These are phyloP conservation scores for Xanthia icteritia DNA, from an alignment of 2,888 invertebrate genomes.

Conservation along the genomic window DNA sequence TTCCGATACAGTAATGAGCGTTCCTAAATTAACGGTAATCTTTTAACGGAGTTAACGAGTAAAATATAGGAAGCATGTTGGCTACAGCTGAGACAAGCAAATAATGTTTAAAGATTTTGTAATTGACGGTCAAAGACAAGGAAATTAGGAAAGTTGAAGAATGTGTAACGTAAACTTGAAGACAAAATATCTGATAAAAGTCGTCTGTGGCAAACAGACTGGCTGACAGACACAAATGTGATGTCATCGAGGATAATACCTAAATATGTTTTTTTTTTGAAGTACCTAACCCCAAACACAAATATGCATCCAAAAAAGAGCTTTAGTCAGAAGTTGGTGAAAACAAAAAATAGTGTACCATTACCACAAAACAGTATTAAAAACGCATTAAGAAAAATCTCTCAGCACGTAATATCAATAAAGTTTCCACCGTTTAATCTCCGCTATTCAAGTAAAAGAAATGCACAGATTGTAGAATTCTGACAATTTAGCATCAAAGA, in stretches of 20 bases:
- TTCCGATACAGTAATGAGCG: slow-evolving; percentile 35
- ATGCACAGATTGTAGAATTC: slow-evolving; percentile 13
- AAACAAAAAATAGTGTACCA: not conserved
- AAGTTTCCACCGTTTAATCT: not conserved
- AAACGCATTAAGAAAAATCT: not conserved
- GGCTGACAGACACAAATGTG: too few species aligned
- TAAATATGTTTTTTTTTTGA: not conserved
- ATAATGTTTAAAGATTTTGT: not conserved
- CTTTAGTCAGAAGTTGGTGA: not conserved
- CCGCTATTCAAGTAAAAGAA: not conserved
- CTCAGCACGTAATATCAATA: not conserved
- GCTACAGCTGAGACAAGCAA: not conserved
- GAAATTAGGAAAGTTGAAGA: not conserved
- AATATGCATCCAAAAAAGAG: not conserved
- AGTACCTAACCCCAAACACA: too few species aligned
- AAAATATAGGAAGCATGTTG: not conserved
- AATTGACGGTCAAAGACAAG: not conserved
- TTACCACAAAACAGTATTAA: not conserved
- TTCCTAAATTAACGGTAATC: slow-evolving; percentile 20
- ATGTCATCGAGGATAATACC: not conserved
- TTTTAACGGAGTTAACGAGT: slow-evolving; percentile 17
- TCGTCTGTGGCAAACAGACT: not conserved
- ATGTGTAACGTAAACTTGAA: not conserved
- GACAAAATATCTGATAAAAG: not conserved
- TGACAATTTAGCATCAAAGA: slow-evolving; percentile 25